Base-by-base conservation (phyloP, 1,140 invertebrate genomes). In the Rhizoglyphus robini region DNA sequence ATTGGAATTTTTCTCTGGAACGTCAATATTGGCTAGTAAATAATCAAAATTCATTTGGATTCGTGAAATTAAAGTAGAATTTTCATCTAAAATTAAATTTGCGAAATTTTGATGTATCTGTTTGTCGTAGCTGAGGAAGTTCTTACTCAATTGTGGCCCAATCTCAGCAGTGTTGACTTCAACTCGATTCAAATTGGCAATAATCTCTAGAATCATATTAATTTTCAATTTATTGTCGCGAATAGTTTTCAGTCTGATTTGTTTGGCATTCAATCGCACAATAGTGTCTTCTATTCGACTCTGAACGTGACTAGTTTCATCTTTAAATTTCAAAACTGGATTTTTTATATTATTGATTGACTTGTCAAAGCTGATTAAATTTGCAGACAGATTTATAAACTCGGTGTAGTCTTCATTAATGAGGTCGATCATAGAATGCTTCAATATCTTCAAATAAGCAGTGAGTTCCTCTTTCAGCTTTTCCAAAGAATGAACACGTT, bases 401-500 rank as follows among this genome's bases (percentile, higher is more conserved):
- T 96, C 92, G 2, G 88, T 88, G 78, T 96, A 97, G 74, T 97
- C 93, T 75, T 92, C 88, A 76, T 97, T 96, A 65, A 97, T 96
- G 0, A 97, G 79, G 76, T 96, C 91, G 68, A 96, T 90, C 87
- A 96, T 91, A 1, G 91, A 87, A 68, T 88, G 85, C 69, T 90
- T 79, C 4, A 97, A 76, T 15, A 89, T 83, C 78, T 94, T 95
- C 32, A 96, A 76, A 74, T 95, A 96, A 29, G 89, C 77, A 15
- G 87, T 86, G 36, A 97, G 78, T 76, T 96, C 91, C 78, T 93
- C 88, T 58, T 90, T 82, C 75, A 97, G 83, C 48, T 82, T 85
- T 75, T 96, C 90, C 69, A 96, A 76, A 20, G 85, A 86, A 0
- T 84, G 83, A 60, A 83, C 81, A 76, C 87, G 85, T 31, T 47